Evolutionary conservation across 2,797 vertebrate genomes (phyloP), one percentile per base, ranked within the genome.

Genomic region (Oreochromis grahami): DNA sequence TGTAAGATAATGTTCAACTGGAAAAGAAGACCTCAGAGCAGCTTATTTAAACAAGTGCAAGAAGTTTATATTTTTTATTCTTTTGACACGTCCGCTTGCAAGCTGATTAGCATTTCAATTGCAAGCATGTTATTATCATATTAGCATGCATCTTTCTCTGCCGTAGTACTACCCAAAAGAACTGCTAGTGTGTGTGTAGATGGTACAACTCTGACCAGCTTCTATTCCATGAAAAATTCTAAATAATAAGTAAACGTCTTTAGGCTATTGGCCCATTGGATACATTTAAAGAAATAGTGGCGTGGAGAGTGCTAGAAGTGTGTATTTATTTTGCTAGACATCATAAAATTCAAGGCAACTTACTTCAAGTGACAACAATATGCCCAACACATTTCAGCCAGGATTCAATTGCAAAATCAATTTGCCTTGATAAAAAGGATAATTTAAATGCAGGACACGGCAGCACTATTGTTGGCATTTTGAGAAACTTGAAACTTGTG

Each of bases 401-500:
- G 58, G 50, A 63, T 58, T 83, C 21, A 79, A 55, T n/a, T 29
- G 68, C 41, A 80, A 77, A 78, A 89, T 90, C 87, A 76, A 76
- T 87, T 60, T 7, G 58, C 79, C 84, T 85, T 29, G 43, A 79
- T 81, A 80, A 90, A 79, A 52, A 80, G 68, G 14, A 86, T 83
- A 12, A 85, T 79, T 85, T 76, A 83, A 74, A 65, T 74, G 78
- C 80, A 84, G 80, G 52, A 60, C 85, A 86, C 13, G 34, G 81
- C 70, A 56, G 65, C 56, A 15, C 82, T 58, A 76, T 36, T 81
- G 86, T 63, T 76, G 83, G 26, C 26, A 83, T 90, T 88, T 85
- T 79, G 79, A 85, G 80, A 53, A 86, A 82, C 82, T 79, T 83
- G 76, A 74, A 88, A 90, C 79, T 84, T 89, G 84, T 76, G 68